Percentiles rank a stretch among this genome's conserved stretches.
Evolutionary conservation across 2,888 invertebrate species (phyloP).

Genomic region (Beris morrisii): DNA sequence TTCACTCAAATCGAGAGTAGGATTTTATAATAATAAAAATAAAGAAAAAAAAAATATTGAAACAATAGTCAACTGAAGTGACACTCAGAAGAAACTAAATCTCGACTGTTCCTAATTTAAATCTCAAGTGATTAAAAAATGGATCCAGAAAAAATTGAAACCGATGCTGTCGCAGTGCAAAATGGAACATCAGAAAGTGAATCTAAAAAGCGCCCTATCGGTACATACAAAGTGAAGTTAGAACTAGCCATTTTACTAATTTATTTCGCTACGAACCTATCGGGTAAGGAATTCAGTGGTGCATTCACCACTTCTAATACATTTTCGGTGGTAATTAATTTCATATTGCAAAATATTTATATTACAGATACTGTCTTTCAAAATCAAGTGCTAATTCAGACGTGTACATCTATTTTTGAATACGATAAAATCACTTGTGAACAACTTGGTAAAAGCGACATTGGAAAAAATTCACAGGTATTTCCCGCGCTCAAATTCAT

Average conservation of each 20-base stretch:
- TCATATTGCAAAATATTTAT: constrained; percentile 1
- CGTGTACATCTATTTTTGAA: constrained; percentile 65
- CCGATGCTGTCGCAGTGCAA: no score
- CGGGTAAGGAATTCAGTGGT: constrained; percentile 35
- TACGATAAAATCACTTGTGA: constrained; percentile 64
- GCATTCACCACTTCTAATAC: constrained; percentile 2
- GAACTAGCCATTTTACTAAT: constrained; percentile 47
- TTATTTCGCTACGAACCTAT: constrained; percentile 51
- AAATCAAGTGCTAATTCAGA: constrained; percentile 70
- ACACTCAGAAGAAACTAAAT: no score
- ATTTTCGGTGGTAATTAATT: background rate
- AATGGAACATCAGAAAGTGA: no score
- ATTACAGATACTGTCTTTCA: constrained; percentile 59
- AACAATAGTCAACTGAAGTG: no score
- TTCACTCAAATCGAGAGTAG: no score
- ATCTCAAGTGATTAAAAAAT: no score
- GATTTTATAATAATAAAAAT: no score
- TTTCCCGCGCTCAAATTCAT: no score
- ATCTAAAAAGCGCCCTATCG: no score
- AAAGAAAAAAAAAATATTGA: no score
- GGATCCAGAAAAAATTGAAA: no score
- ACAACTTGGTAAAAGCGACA: constrained; percentile 54
- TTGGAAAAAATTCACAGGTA: constrained; percentile 58
- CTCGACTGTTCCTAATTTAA: no score
- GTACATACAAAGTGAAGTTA: constrained; percentile 17